These are phyloP conservation scores for Pterocles orientalis DNA, from an alignment of 2,113 vertebrate species.

Conservation along the genomic window DNA sequence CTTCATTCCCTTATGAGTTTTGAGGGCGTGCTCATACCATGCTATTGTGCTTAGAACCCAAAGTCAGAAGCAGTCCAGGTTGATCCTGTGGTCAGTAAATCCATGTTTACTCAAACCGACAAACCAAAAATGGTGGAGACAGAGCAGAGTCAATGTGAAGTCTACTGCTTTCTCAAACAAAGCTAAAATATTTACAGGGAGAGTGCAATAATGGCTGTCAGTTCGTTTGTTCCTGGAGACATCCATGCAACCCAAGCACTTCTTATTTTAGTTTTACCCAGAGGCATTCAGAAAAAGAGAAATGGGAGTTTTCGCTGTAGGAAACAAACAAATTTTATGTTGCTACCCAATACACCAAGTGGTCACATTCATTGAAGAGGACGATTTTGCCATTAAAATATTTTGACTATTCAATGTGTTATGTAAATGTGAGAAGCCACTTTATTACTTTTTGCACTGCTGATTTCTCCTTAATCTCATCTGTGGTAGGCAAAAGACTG, in stretches of 20 bases:
- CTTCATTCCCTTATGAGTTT: background rate
- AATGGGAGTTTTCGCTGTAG: background rate
- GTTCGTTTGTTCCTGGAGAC: background rate
- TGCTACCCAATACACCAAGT: background rate
- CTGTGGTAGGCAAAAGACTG: background rate
- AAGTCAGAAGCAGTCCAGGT: background rate
- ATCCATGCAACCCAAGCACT: background rate
- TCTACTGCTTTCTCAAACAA: background rate
- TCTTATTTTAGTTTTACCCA: background rate
- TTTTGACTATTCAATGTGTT: background rate
- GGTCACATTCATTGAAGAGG: background rate
- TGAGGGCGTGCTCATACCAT: fast-evolving
- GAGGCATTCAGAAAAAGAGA: background rate
- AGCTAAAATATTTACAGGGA: background rate
- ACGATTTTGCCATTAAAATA: background rate
- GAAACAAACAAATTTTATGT: background rate
- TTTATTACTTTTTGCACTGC: background rate
- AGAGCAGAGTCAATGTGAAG: background rate
- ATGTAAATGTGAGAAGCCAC: background rate
- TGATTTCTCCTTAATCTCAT: background rate
- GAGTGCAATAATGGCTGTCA: no score
- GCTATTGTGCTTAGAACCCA: background rate
- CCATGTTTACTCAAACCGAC: background rate
- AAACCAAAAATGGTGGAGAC: background rate
- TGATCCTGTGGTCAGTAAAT: background rate